Evolutionary conservation across 2,113 vertebrate genomes (phyloP).

Genomic region (Monopterus albus): DNA sequence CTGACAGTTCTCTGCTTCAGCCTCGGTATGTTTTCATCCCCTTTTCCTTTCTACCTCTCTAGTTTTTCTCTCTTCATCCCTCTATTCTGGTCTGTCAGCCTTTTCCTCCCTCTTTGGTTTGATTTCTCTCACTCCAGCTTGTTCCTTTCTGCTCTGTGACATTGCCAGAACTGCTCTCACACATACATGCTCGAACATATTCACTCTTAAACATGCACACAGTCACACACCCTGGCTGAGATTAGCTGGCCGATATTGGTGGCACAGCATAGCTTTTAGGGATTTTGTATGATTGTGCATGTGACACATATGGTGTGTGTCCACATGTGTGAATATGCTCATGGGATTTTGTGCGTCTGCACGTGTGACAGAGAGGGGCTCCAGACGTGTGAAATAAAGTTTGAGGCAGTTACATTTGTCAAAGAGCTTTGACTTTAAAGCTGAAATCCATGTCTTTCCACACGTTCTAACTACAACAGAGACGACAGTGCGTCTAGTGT

Average conservation of each 20-base stretch:
- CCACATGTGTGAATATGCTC: constrained; percentile 12
- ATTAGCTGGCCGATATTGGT: constrained; percentile 77
- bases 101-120: constrained; percentile 13
- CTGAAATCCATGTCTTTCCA: constrained; percentile 61
- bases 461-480: constrained; percentile 51
- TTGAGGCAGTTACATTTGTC: constrained; percentile 68
- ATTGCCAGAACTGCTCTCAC: constrained; percentile 57
- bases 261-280: constrained; percentile 67
- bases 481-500: constrained; percentile 33
- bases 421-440: constrained; percentile 63
- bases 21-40: constrained; percentile 50
- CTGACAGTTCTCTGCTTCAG: constrained; percentile 60
- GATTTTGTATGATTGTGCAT: constrained; percentile 58
- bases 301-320: constrained; percentile 44
- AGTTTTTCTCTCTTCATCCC: constrained; percentile 48
- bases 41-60: constrained; percentile 50
- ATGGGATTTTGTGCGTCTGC: constrained; percentile 27
- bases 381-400: constrained; percentile 71
- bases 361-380: constrained; percentile 37
- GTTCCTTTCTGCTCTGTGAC: constrained; percentile 58
- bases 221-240: constrained; percentile 57
- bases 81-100: constrained; percentile 45
- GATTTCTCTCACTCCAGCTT: constrained; percentile 39
- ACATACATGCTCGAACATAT: constrained; percentile 15
- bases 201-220: constrained; percentile 27